These are phyloP conservation scores for Drosophila navojoa DNA, from an alignment of 1,140 invertebrate species.

Conservation along the genomic window DNA sequence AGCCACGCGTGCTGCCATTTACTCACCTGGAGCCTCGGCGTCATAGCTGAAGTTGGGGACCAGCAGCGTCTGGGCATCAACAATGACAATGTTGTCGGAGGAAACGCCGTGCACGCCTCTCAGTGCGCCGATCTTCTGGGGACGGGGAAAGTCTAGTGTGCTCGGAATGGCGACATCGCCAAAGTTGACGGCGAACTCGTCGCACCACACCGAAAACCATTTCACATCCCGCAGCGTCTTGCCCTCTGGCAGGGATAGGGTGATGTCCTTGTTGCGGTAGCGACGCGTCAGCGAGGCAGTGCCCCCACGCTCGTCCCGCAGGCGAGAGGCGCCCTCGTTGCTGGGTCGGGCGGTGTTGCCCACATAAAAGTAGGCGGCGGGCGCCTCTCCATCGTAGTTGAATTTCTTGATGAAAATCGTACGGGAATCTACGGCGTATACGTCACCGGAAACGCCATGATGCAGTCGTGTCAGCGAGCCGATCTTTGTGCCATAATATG, in stretches of 20 bases:
- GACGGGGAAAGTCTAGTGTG: slow-evolving; percentile 91
- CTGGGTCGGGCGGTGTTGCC: slow-evolving; percentile 88
- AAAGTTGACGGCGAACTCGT: slow-evolving; percentile 95
- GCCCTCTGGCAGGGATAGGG: slow-evolving; percentile 93
- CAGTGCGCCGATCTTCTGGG: slow-evolving; percentile 90
- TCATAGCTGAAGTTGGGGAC: slow-evolving; percentile 95
- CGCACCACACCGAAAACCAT: slow-evolving; percentile 96
- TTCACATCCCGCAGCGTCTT: slow-evolving; percentile 92
- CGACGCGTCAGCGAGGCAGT: slow-evolving; percentile 87
- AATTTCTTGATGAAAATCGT: slow-evolving; percentile 95
- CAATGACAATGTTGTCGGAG: slow-evolving; percentile 93
- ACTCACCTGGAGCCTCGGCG: slow-evolving; percentile 93
- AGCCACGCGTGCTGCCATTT: not conserved
- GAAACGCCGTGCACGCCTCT: slow-evolving; percentile 92
- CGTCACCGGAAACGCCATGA: slow-evolving; percentile 92
- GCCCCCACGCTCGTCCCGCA: slow-evolving; percentile 92
- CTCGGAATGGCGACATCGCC: slow-evolving; percentile 92
- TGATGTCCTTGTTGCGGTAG: slow-evolving; percentile 92
- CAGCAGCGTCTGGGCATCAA: slow-evolving; percentile 95
- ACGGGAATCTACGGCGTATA: slow-evolving; percentile 93
- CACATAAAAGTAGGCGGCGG: slow-evolving; percentile 95
- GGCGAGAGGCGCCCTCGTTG: slow-evolving; percentile 88
- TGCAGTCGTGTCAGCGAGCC: slow-evolving; percentile 90
- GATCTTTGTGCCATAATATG: slow-evolving; percentile 91
- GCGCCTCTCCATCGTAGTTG: slow-evolving; percentile 94